Evolutionary conservation across 2,113 vertebrate species (phyloP).

Genomic region (Gobiocypris rarus): DNA sequence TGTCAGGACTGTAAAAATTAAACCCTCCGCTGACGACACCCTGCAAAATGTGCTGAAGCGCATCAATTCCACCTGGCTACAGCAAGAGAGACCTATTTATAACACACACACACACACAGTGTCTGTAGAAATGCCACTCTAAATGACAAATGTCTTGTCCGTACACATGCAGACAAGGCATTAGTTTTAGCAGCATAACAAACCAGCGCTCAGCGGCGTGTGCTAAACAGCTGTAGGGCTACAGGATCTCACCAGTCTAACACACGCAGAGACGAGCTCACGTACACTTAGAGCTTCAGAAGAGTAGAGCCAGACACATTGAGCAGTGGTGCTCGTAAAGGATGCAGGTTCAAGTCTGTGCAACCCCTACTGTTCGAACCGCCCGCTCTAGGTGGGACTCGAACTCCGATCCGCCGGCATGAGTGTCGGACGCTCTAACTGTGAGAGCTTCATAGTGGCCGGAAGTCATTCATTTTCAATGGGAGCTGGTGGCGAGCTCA

Average conservation of each 20-base stretch:
- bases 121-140: constrained; percentile 7
- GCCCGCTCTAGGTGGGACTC: too few relatives aligned
- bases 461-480: too few relatives aligned
- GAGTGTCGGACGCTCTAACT: too few relatives aligned
- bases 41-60: constrained; percentile 76
- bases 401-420: too few relatives aligned
- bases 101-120: constrained; percentile 55
- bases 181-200: constrained; percentile 72
- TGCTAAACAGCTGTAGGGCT: constrained; percentile 3
- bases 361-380: too few relatives aligned
- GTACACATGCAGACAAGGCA: constrained; percentile 71
- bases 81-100: constrained; percentile 78
- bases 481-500: too few relatives aligned
- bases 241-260: background rate
- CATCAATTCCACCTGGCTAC: constrained; percentile 80
- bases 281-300: background rate
- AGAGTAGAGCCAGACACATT: background rate
- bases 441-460: too few relatives aligned
- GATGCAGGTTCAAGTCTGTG: background rate
- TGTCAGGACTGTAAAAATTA: constrained; percentile 78
- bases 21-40: constrained; percentile 72
- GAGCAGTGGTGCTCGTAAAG: background rate
- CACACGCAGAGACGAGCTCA: too few relatives aligned
- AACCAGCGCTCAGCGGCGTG: background rate
- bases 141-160: constrained; percentile 73